Evolutionary conservation across 2,113 vertebrate genomes (phyloP).

Genomic region (Chascanopsetta lugubris): DNA sequence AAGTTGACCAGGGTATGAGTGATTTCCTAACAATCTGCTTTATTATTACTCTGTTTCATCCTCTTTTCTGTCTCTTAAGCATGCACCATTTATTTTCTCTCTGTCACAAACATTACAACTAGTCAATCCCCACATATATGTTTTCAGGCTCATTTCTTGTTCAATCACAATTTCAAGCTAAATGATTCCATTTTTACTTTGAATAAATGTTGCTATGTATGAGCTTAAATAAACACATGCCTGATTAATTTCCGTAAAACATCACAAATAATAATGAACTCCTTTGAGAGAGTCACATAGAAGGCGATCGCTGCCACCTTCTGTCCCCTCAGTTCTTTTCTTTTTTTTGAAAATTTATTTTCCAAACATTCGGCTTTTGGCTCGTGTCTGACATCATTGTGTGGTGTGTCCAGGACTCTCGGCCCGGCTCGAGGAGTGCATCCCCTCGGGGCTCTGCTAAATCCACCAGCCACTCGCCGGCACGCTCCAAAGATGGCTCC

Average conservation of each 20-base stretch:
- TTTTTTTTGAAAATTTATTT: slow-evolving; percentile 30
- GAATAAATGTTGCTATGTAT: slow-evolving; percentile 19
- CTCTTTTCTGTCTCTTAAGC: slow-evolving; percentile 72
- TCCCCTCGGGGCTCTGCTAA: slow-evolving; percentile 64
- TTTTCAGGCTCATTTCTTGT: slow-evolving; percentile 23
- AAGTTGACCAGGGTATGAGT: slow-evolving; percentile 76
- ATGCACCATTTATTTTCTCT: slow-evolving; percentile 61
- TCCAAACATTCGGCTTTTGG: neutral
- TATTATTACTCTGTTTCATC: slow-evolving; percentile 86
- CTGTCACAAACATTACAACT: slow-evolving; percentile 59
- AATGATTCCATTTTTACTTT: slow-evolving; percentile 33
- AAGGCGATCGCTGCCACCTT: slow-evolving; percentile 33
- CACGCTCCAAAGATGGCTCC: slow-evolving; percentile 66
- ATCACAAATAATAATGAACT: slow-evolving; percentile 18
- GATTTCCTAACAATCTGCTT: slow-evolving; percentile 72
- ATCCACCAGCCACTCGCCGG: slow-evolving; percentile 67
- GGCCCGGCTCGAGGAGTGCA: slow-evolving; percentile 83
- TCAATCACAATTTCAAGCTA: slow-evolving; percentile 44
- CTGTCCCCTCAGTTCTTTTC: slow-evolving; percentile 34
- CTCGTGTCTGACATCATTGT: slow-evolving; percentile 84
- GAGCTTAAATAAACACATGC: slow-evolving; percentile 7
- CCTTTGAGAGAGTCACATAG: slow-evolving; percentile 41
- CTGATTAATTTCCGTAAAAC: slow-evolving; percentile 25
- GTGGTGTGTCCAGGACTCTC: slow-evolving; percentile 90
- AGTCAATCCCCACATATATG: slow-evolving; percentile 45